phyloP scores from a whole-genome alignment of 1,140 invertebrate species.

The Drosophila nannoptera region DNA sequence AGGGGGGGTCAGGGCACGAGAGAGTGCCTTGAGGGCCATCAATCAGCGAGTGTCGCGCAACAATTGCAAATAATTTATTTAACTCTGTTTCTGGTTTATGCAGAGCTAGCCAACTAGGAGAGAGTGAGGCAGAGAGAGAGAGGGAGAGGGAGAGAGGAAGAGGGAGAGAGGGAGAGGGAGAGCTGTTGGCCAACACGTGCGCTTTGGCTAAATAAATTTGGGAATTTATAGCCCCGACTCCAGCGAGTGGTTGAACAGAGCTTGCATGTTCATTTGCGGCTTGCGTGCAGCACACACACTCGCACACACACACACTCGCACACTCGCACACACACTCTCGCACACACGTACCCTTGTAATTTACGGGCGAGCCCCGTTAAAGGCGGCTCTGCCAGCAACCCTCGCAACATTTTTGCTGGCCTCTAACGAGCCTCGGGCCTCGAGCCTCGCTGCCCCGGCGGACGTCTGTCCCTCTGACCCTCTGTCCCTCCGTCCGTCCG shows the following conservation, averaged over 20 bases:
- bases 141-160: not conserved
- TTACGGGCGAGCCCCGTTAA: constrained; percentile 48
- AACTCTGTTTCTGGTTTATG: constrained; percentile 1
- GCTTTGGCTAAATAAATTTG: constrained; percentile 59
- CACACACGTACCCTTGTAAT: constrained; percentile 49
- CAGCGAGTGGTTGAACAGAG: constrained; percentile 9
- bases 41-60: constrained; percentile 13
- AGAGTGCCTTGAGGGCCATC: not conserved
- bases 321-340: constrained; percentile 1
- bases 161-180: not conserved
- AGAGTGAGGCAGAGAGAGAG: not conserved
- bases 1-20: too few species aligned
- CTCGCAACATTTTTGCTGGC: constrained; percentile 32
- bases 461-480: too few species aligned
- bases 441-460: constrained; percentile 1
- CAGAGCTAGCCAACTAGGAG: not conserved
- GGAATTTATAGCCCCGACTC: constrained; percentile 51
- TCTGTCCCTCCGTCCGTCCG: not conserved
- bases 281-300: constrained; percentile 57
- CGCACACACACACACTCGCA: constrained; percentile 19
- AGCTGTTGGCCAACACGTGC: constrained; percentile 43
- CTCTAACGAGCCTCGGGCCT: constrained; percentile 44
- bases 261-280: constrained; percentile 67
- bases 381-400: constrained; percentile 51
- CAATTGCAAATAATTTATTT: constrained; percentile 29